Evolutionary conservation across 1,140 invertebrate genomes (phyloP).

Genomic region (Sarcophaga bullata): DNA sequence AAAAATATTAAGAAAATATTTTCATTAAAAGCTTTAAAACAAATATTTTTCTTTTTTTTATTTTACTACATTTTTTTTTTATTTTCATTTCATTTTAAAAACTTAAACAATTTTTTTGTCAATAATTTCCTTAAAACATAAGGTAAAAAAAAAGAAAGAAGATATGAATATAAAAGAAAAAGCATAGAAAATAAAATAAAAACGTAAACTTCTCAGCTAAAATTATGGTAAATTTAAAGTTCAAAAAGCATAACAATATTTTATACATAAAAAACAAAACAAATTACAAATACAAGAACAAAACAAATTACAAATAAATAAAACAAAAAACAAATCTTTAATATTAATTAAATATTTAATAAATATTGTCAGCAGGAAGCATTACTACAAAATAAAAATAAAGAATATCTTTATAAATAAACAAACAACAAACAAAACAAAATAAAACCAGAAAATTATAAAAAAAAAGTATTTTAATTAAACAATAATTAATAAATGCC

Average conservation of each 20-base stretch:
- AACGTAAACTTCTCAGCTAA: constrained; percentile 37
- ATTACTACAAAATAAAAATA: constrained; percentile 28
- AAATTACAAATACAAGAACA: constrained; percentile 2
- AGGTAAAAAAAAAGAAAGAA: not conserved
- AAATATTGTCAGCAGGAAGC: constrained; percentile 3
- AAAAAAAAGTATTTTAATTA: not conserved
- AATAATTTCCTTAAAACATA: too few relatives aligned
- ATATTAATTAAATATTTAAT: too few relatives aligned
- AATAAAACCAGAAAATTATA: not conserved
- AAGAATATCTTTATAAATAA: constrained; percentile 14
- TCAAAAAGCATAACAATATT: constrained; percentile 36
- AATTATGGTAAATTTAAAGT: constrained; percentile 38
- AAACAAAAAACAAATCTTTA: not conserved
- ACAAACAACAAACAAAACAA: not conserved
- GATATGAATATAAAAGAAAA: not conserved
- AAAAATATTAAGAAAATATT: too few relatives aligned
- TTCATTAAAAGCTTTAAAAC: too few relatives aligned
- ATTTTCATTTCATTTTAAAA: too few relatives aligned
- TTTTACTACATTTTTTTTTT: too few relatives aligned
- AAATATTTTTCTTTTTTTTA: too few relatives aligned
- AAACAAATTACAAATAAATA: constrained; percentile 23
- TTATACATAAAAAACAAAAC: constrained; percentile 34
- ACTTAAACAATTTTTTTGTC: too few relatives aligned
- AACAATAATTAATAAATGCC: too few relatives aligned
- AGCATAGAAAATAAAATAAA: not conserved